Percentiles rank a stretch among this genome's conserved stretches.
Evolutionary conservation across 2,797 vertebrate genomes (phyloP).

Genomic region (Poeciliopsis turneri): DNA sequence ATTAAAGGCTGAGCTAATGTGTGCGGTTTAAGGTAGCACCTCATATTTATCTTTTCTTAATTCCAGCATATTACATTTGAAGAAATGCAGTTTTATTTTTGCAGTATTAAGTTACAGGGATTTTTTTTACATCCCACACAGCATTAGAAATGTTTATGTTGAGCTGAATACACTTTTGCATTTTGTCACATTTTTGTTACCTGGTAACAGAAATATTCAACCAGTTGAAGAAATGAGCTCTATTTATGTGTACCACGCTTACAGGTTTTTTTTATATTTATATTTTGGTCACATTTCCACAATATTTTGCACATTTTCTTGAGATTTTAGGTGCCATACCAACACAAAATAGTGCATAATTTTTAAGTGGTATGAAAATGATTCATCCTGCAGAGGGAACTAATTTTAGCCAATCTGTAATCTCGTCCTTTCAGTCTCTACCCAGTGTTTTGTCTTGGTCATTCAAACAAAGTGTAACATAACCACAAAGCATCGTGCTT

Average conservation of each 20-base stretch:
- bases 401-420: not conserved
- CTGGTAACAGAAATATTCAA: not conserved
- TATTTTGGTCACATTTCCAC: not conserved
- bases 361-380: not conserved
- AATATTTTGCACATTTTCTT: not conserved
- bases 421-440: not conserved
- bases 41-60: conserved; percentile 11
- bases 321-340: not conserved
- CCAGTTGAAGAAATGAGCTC: not conserved
- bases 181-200: not conserved
- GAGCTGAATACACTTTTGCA: not conserved
- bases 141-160: not conserved
- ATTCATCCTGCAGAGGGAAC: not conserved
- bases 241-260: not conserved
- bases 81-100: not conserved
- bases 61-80: conserved; percentile 1
- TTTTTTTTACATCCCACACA: not conserved
- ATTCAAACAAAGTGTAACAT: not conserved
- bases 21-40: not conserved
- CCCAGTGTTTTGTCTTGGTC: not conserved
- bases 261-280: not conserved
- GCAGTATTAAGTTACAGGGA: not conserved
- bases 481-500: not conserved
- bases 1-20: conserved; percentile 33
- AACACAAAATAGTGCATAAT: not conserved